These are phyloP conservation scores for Ochropleura plecta DNA, from an alignment of 2,888 invertebrate genomes.

Conservation along the genomic window DNA sequence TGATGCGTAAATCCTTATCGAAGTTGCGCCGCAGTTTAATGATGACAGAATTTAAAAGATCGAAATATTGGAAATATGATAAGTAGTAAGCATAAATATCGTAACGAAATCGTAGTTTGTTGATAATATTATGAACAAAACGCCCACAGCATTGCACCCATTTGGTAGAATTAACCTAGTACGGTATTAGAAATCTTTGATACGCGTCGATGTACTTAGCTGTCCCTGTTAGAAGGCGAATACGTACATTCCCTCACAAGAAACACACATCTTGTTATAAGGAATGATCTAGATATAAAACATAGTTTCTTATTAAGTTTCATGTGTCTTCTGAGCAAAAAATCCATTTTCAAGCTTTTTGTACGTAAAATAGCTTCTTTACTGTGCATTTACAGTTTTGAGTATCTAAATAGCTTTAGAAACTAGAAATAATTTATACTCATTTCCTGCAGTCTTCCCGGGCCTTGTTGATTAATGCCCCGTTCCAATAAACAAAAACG, in stretches of 20 bases:
- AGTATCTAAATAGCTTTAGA: not conserved
- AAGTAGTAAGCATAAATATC: slow-evolving; percentile 86
- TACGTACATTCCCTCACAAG: slow-evolving; percentile 17
- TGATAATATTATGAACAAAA: slow-evolving; percentile 68
- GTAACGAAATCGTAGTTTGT: slow-evolving; percentile 78
- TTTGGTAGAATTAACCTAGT: slow-evolving; percentile 32
- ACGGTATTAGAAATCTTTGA: slow-evolving; percentile 18
- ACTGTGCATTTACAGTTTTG: slow-evolving; percentile 50
- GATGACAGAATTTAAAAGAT: slow-evolving; percentile 72
- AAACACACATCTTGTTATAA: slow-evolving; percentile 24
- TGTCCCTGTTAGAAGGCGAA: not conserved
- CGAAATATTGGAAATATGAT: slow-evolving; percentile 71
- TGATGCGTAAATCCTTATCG: slow-evolving; percentile 29
- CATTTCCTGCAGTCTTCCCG: not conserved
- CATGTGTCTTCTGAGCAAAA: slow-evolving; percentile 16
- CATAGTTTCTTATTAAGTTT: slow-evolving; percentile 27
- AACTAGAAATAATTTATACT: not conserved
- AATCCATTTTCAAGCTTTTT: slow-evolving; percentile 28
- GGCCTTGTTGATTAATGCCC: not conserved
- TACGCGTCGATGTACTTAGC: slow-evolving; percentile 1
- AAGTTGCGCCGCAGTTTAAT: slow-evolving; percentile 67
- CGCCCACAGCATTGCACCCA: slow-evolving; percentile 55
- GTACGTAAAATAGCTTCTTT: slow-evolving; percentile 9
- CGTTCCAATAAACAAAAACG: too few relatives aligned
- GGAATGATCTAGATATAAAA: slow-evolving; percentile 37